Evolutionary conservation across 2,113 vertebrate genomes (phyloP).

Genomic region (Protobothrops flavoviridis): DNA sequence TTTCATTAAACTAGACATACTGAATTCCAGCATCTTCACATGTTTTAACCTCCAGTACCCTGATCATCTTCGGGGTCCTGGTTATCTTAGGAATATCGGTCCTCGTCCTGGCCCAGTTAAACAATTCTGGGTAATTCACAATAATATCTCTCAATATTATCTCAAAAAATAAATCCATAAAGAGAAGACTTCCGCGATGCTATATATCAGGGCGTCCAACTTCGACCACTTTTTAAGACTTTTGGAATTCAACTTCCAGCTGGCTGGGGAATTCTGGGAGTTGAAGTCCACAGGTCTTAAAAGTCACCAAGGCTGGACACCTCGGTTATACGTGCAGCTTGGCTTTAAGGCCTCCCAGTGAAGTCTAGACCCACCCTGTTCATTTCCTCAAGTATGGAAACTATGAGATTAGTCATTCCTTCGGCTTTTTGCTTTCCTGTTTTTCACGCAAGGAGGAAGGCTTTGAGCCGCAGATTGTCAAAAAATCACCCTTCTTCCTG

Average conservation of each 20-base stretch:
- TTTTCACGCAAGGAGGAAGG: neutral
- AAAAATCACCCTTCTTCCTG: neutral
- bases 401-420: too few species aligned
- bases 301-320: neutral
- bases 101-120: neutral
- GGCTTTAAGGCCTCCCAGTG: neutral
- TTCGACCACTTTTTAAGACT: too few species aligned
- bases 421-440: too few species aligned
- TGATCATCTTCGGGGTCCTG: too few species aligned
- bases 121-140: neutral
- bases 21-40: too few species aligned
- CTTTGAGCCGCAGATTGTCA: accelerated
- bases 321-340: neutral
- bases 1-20: too few species aligned
- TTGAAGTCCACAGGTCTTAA: neutral
- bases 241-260: too few species aligned
- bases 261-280: too few species aligned
- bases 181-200: neutral
- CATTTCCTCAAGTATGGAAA: neutral
- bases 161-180: neutral
- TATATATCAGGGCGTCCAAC: too few species aligned
- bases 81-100: too few species aligned
- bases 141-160: neutral
- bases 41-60: too few species aligned
- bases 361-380: accelerated